Evolutionary conservation across 2,113 vertebrate genomes (phyloP).

Genomic region (Promerops cafer): DNA sequence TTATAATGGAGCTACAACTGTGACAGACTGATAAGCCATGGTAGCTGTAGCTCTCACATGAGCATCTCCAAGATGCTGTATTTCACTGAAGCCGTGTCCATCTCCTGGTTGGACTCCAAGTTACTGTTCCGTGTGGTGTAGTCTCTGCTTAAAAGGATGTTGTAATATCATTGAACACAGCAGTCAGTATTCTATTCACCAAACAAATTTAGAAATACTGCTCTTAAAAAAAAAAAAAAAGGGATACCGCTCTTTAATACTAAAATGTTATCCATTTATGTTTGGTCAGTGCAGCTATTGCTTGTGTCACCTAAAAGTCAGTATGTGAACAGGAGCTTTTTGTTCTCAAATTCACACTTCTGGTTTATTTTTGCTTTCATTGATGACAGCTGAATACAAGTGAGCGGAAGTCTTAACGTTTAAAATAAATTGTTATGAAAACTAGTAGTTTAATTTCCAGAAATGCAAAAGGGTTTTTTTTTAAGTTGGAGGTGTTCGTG

Average conservation of each 20-base stretch:
- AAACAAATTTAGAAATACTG: not conserved
- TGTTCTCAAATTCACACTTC: not conserved
- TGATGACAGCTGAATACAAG: not conserved
- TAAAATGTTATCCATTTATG: not conserved
- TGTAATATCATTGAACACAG: not conserved
- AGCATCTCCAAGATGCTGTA: not conserved
- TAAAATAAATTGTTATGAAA: not conserved
- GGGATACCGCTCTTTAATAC: not conserved
- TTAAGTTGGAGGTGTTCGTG: not conserved
- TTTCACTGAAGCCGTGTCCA: not conserved
- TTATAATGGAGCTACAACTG: not conserved
- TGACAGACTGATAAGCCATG: not conserved
- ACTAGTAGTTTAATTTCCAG: not conserved
- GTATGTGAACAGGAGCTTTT: not conserved
- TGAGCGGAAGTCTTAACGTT: not conserved
- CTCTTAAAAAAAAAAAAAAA: not conserved
- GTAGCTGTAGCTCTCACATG: not conserved
- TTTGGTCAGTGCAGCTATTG: not conserved
- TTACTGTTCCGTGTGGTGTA: not conserved
- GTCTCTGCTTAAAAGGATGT: not conserved
- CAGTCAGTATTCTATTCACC: not conserved
- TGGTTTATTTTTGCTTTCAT: not conserved
- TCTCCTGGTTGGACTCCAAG: not conserved
- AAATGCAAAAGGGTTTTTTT: fast-evolving
- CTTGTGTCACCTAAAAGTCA: not conserved